These are phyloP conservation scores for Tragelaphus imberbis DNA, from an alignment of 2,113 vertebrate species.

Conservation along the genomic window DNA sequence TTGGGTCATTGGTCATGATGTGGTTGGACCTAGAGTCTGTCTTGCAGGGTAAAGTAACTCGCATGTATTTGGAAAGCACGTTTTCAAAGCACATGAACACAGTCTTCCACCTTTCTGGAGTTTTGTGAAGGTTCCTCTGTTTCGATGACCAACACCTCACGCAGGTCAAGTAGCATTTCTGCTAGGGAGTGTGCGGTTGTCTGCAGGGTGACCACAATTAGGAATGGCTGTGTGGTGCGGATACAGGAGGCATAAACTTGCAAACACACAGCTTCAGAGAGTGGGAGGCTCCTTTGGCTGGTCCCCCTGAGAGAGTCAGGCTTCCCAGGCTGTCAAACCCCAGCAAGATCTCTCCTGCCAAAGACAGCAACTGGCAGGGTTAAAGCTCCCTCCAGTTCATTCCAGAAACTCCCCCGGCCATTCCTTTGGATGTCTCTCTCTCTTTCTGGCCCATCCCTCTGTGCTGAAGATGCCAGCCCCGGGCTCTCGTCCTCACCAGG, in stretches of 20 bases:
- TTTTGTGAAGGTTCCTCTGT: neutral
- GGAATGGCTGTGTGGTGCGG: neutral
- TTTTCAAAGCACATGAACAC: neutral
- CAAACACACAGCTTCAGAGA: neutral
- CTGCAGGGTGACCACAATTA: neutral
- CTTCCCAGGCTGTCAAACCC: neutral
- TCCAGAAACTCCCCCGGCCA: neutral
- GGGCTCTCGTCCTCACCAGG: neutral
- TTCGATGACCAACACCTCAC: neutral
- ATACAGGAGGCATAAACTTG: neutral
- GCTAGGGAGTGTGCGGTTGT: neutral
- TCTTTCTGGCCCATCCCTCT: neutral
- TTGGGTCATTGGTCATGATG: neutral
- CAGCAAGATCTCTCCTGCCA: neutral
- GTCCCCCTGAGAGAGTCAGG: neutral
- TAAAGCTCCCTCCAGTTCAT: neutral
- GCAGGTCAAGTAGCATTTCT: neutral
- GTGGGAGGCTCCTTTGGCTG: accelerated
- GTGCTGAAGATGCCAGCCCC: neutral
- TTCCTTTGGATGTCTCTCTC: neutral
- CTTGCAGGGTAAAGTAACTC: neutral
- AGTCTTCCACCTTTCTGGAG: neutral
- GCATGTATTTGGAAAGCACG: neutral
- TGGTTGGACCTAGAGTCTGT: neutral
- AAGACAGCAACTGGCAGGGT: neutral